phyloP scores from a whole-genome alignment of 2,797 vertebrate genomes.

The Falco concolor region DNA sequence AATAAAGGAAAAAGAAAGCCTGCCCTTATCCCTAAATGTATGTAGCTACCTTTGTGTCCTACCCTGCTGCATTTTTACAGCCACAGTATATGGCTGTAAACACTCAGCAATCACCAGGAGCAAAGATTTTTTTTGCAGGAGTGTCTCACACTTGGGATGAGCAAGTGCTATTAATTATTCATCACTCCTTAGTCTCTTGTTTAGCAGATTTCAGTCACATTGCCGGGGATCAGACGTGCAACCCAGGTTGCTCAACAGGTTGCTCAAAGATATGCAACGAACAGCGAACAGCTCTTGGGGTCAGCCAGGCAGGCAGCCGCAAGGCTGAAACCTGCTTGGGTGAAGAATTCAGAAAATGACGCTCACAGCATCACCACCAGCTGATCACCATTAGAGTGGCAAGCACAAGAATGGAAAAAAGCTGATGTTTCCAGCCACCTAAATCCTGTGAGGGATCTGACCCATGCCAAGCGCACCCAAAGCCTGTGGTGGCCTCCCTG shows the following conservation, averaged over 20 bases:
- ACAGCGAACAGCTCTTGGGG: not conserved
- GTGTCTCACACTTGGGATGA: not conserved
- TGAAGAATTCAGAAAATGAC: not conserved
- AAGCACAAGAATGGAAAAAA: not conserved
- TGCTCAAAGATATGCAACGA: not conserved
- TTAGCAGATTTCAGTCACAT: not conserved
- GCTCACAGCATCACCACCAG: not conserved
- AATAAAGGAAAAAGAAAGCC: not conserved
- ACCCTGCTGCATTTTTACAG: not conserved
- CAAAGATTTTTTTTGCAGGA: not conserved
- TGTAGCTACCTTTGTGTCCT: not conserved
- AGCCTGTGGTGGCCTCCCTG: not conserved
- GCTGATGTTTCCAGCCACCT: not conserved
- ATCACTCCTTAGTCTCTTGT: not conserved
- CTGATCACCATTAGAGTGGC: not conserved
- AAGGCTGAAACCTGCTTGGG: not conserved
- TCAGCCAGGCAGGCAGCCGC: not conserved
- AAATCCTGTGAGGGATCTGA: not conserved
- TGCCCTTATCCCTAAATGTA: not conserved
- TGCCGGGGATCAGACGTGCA: not conserved
- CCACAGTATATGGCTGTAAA: not conserved
- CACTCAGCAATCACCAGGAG: not conserved
- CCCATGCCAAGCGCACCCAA: not conserved
- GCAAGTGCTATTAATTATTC: slow-evolving; percentile 1
- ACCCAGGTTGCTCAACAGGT: not conserved